phyloP scores from a whole-genome alignment of 2,113 vertebrate species.

The Rana temporaria region DNA sequence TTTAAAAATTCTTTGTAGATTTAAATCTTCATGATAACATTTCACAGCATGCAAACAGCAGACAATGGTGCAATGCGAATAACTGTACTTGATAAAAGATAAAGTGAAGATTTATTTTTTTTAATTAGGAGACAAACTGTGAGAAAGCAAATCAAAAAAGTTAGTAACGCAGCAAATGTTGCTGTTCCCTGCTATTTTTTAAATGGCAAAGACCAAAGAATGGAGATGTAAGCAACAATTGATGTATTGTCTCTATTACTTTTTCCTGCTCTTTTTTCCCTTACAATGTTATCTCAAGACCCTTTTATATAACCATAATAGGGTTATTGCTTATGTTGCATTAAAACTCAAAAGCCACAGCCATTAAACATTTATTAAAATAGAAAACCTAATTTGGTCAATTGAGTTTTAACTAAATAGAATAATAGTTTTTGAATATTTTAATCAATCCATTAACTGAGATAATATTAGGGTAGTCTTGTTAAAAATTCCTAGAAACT shows the following conservation, averaged over 20 bases:
- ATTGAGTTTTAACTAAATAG: neutral
- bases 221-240: slow-evolving; percentile 31
- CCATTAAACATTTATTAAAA: neutral
- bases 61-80: slow-evolving; percentile 25
- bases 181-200: slow-evolving; percentile 23
- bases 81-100: slow-evolving; percentile 32
- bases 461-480: too few relatives aligned
- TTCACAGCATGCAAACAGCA: slow-evolving; percentile 36
- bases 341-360: neutral
- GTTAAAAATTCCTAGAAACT: too few relatives aligned
- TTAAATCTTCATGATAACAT: slow-evolving; percentile 35
- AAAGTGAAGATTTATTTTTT: slow-evolving; percentile 38
- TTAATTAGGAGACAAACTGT: slow-evolving; percentile 51
- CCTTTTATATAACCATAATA: neutral
- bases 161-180: slow-evolving; percentile 14
- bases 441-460: too few relatives aligned
- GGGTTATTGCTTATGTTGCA: neutral
- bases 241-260: slow-evolving; percentile 18
- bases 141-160: slow-evolving; percentile 37
- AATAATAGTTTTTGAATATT: neutral
- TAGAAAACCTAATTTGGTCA: neutral
- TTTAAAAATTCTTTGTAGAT: neutral
- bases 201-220: slow-evolving; percentile 15
- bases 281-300: neutral
- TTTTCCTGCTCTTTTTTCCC: neutral